Conservation (phyloP, 2,113 vertebrate species). For the Tylochromis polylepis region DNA sequence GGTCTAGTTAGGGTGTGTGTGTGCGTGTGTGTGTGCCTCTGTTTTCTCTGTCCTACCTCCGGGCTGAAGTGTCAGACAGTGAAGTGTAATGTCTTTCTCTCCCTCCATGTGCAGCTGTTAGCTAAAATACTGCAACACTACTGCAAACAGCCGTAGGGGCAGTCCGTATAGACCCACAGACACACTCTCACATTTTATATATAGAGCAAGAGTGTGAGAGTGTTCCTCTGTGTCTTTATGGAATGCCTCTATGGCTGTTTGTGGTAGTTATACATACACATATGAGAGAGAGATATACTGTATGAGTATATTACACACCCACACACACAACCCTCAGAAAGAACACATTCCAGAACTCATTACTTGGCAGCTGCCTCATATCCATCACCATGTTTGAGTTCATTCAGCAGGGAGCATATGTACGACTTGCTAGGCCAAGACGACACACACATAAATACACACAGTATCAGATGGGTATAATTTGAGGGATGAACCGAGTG, state of each 20-base stretch:
- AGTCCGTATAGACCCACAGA: neutral
- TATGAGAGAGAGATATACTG: neutral
- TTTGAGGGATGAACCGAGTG: neutral
- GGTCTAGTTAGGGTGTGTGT: conserved; percentile 20
- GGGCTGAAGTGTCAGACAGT: conserved; percentile 70
- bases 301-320: neutral
- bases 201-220: neutral
- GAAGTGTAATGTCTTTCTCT: conserved; percentile 58
- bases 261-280: neutral
- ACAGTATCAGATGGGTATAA: neutral
- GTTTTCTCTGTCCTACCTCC: conserved; percentile 32
- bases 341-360: conserved; percentile 19
- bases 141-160: neutral
- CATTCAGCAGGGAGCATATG: conserved; percentile 17
- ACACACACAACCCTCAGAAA: neutral
- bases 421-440: neutral
- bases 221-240: neutral
- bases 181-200: neutral
- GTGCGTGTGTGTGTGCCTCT: conserved; percentile 8
- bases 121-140: conserved; percentile 72
- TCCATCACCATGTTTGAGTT: conserved; percentile 56
- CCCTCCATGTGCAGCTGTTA: conserved; percentile 58
- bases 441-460: neutral
- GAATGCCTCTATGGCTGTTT: neutral
- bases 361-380: conserved; percentile 77